Evolutionary conservation across 1,140 invertebrate species (phyloP), one percentile per base, ranked within the genome.

Genomic region (Calliopsis andreniformis): DNA sequence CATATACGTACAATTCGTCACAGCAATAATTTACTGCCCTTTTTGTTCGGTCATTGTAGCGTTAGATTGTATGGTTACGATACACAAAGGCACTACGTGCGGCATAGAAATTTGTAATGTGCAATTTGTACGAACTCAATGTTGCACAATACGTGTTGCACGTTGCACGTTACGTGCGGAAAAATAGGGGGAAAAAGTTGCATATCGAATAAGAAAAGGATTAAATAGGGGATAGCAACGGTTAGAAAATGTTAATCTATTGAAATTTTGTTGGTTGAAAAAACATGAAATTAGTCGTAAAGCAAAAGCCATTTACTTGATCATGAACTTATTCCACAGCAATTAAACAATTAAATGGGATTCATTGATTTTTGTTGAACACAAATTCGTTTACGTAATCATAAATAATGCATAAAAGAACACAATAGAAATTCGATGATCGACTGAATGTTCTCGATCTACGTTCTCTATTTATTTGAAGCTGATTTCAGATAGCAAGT

Each of bases 361-460:
- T 30, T 63, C 8, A 42, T 28, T 53, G 4, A 14, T 43, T 42
- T n/a, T 39, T 0, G 18, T 49, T 51, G 51, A 39, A 2, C 10
- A 20, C n/a, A 25, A 63, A 28, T 10, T 16, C 14, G 20, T 56
- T 73, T 78, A 73, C 8, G 30, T 78, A 76, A 76, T n/a, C 35
- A 35, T 25, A 43, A 49, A 53, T 12, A 14, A 28, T 25, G 8
- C 20, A 25, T n/a, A n/a, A n/a, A n/a, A n/a, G n/a, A 32, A 53
- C 0, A 58, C 20, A 30, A 63, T 39, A 28, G 59, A 47, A 66
- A 42, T 58, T 73, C 75, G 75, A 76, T 45, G 70, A 62, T 76
- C 75, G 67, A 76, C 53, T 45, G 16, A 25, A n/a, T 16, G 10
- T 47, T 30, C 23, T 51, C 32, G 66, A 72, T 25, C 23, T 45